Evolutionary conservation across 1,140 invertebrate genomes (phyloP).

Genomic region (Eubasilissa regina): DNA sequence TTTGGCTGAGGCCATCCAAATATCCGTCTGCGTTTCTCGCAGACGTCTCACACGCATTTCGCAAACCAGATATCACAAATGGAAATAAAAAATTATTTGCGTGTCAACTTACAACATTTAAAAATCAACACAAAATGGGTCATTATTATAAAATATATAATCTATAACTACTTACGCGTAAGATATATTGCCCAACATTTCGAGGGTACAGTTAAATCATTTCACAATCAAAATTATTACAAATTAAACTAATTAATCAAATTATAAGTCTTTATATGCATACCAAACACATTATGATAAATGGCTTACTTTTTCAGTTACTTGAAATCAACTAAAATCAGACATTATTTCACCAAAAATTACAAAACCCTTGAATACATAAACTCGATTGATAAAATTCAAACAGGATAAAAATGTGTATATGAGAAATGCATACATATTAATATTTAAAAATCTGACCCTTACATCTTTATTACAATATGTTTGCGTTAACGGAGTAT

Average conservation of each 20-base stretch:
- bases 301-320: conserved; percentile 58
- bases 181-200: conserved; percentile 44
- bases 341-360: no score
- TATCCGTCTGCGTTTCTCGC: neutral
- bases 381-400: no score
- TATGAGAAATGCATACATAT: no score
- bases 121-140: conserved; percentile 25
- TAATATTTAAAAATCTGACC: no score
- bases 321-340: conserved; percentile 69
- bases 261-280: conserved; percentile 24
- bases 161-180: conserved; percentile 47
- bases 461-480: no score
- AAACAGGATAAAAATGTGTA: no score
- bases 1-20: conserved; percentile 47
- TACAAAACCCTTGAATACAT: no score
- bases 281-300: neutral
- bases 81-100: conserved; percentile 10
- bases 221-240: conserved; percentile 5
- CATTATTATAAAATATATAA: conserved; percentile 17
- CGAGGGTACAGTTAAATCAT: conserved; percentile 25
- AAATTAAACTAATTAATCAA: conserved; percentile 6
- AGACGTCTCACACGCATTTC: conserved; percentile 11
- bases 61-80: conserved; percentile 45
- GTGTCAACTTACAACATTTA: neutral
- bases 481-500: no score